Evolutionary conservation across 2,888 invertebrate genomes (phyloP).

Genomic region (Sinopyrophorus schimmeli): DNA sequence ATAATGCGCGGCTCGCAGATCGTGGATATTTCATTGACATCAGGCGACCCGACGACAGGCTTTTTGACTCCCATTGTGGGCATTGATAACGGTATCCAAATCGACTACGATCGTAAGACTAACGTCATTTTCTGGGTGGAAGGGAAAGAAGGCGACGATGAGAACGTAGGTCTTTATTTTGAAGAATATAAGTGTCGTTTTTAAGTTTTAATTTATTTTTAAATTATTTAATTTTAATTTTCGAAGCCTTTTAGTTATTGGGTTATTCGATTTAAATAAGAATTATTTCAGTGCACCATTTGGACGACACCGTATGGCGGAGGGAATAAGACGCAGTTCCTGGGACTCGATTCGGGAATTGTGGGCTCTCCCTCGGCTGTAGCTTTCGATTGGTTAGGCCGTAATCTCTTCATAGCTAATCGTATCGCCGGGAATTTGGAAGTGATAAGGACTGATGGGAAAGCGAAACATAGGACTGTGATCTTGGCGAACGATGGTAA

Average conservation of each 20-base stretch:
- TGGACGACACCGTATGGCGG: constrained; percentile 83
- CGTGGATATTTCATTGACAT: constrained; percentile 77
- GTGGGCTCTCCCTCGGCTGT: constrained; percentile 89
- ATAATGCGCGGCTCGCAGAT: constrained; percentile 88
- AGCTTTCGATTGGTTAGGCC: constrained; percentile 96
- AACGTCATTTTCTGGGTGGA: constrained; percentile 88
- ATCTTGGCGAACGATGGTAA: constrained; percentile 90
- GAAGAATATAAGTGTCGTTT: background rate
- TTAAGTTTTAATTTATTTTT: no score
- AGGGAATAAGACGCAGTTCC: constrained; percentile 80
- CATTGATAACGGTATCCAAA: constrained; percentile 81
- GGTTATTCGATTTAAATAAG: no score
- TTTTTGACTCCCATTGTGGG: constrained; percentile 87
- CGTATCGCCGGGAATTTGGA: constrained; percentile 88
- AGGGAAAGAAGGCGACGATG: constrained; percentile 73
- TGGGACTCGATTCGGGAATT: constrained; percentile 81
- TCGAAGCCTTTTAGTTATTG: background rate
- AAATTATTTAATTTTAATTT: no score
- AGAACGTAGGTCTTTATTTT: constrained; percentile 56
- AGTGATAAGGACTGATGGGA: constrained; percentile 82
- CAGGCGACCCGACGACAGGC: constrained; percentile 76
- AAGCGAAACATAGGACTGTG: constrained; percentile 79
- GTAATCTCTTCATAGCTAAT: constrained; percentile 93
- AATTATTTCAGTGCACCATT: constrained; percentile 76
- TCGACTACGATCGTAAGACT: constrained; percentile 89